phyloP scores from a whole-genome alignment of 2,797 vertebrate species.

The Malurus splendens region DNA sequence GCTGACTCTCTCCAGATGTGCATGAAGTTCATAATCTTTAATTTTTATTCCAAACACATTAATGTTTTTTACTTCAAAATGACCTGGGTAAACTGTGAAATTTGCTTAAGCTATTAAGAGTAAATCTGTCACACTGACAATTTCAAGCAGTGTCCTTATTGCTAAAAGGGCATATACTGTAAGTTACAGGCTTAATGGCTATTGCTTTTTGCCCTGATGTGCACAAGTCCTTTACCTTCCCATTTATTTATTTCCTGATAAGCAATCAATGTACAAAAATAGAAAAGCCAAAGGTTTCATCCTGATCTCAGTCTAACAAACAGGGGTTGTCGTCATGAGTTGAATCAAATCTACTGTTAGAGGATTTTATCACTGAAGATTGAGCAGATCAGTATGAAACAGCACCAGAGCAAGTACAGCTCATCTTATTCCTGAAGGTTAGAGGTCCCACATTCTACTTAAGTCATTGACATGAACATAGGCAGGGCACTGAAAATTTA shows the following conservation, averaged over 20 bases:
- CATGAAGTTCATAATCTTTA: slow-evolving; percentile 50
- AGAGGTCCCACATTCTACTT: neutral
- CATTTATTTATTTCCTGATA: slow-evolving; percentile 54
- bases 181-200: slow-evolving; percentile 57
- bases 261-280: slow-evolving; percentile 46
- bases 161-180: slow-evolving; percentile 40
- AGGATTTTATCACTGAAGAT: slow-evolving; percentile 15
- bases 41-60: slow-evolving; percentile 50
- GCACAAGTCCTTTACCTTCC: slow-evolving; percentile 26
- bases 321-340: neutral
- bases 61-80: slow-evolving; percentile 55
- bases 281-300: slow-evolving; percentile 10
- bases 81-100: slow-evolving; percentile 57
- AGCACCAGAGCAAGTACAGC: neutral
- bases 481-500: neutral
- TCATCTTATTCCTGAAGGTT: neutral
- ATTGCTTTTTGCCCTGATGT: slow-evolving; percentile 42
- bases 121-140: slow-evolving; percentile 53
- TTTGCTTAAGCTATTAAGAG: slow-evolving; percentile 59
- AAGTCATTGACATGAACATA: neutral
- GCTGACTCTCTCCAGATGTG: slow-evolving; percentile 33
- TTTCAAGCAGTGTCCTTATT: slow-evolving; percentile 49
- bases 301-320: neutral
- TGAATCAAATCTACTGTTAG: slow-evolving; percentile 15
- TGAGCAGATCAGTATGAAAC: neutral